Base-by-base conservation (phyloP, 2,797 vertebrate species). In the Phalloptychus januarius region DNA sequence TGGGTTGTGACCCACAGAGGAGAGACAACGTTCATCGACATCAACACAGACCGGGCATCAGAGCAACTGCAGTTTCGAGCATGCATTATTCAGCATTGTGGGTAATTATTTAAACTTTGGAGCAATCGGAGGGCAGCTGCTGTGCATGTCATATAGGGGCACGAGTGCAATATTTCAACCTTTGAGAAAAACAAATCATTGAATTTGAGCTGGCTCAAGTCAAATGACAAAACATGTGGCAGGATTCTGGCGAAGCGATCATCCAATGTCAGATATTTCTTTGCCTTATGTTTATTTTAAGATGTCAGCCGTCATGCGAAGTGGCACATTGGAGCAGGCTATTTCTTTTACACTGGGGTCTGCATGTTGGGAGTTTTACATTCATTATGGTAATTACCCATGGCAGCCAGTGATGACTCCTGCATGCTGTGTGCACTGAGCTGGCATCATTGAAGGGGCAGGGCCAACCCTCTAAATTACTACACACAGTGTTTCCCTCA, bases 61-160 rank as follows among this genome's bases (percentile, higher is more conserved):
- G 81, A 80, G 85, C 79, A 90, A 91, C 90, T 90, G 91, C 91
- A 92, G 93, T 95, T 94, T 91, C 58, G 74, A 78, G 80, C 89
- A 93, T 94, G 93, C 91, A 94, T 94, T 94, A 95, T 94, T 95
- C 93, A 95, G 81, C 81, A 72, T 83, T 54, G 90, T 92, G 83
- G 88, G 89, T 82, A 86, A 87, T 94, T 89, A 95, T 95, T 94
- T 93, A 91, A 89, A 89, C 81, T 87, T 84, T 87, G 86, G 89
- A 91, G 84, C 84, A 63, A 72, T 85, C 88, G 83, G 88, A 88
- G 83, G 86, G 86, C 92, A 90, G 91, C 88, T 86, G 84, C 79
- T 80, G 76, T 52, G 65, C 72, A 69, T 89, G 90, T 93, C 87
- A 79, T 78, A 23, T 25, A 44, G 79, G 25, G 79, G 81, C 79